A percentile compares a stretch with the other conserved stretches of the same genome.
Evolutionary conservation across 2,888 invertebrate genomes (phyloP).

Genomic region (Platycnemis pennipes): DNA sequence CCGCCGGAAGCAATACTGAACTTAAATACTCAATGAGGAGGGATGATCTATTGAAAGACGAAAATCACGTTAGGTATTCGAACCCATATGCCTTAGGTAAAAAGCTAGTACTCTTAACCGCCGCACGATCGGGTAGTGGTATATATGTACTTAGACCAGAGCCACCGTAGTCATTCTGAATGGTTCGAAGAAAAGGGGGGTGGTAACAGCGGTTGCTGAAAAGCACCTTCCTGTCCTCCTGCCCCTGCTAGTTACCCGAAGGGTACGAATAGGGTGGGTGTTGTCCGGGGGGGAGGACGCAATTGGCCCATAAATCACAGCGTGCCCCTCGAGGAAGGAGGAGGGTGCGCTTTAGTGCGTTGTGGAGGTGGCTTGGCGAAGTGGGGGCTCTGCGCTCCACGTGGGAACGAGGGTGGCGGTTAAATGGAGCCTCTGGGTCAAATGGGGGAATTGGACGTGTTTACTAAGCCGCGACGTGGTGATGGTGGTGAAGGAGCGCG

Average conservation of each 20-base stretch:
- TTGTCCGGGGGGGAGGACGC: no score
- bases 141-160: no score
- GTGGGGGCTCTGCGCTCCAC: not conserved
- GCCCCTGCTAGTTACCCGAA: not conserved
- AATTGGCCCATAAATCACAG: conserved; percentile 7
- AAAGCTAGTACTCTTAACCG: no score
- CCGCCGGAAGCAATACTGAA: no score
- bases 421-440: not conserved
- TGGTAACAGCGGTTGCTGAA: not conserved
- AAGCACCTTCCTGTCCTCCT: not conserved
- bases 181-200: no score
- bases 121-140: no score
- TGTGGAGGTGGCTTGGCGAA: not conserved
- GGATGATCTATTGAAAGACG: no score
- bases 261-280: not conserved
- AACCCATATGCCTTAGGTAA: no score
- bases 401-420: not conserved
- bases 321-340: not conserved
- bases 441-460: not conserved
- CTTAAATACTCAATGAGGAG: no score
- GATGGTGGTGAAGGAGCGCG: not conserved
- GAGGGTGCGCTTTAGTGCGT: not conserved
- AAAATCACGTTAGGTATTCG: no score
- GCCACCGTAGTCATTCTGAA: no score
- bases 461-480: not conserved